Evolutionary conservation across 2,797 vertebrate species (phyloP), one percentile per base, ranked within the genome.

Genomic region (Pseudochirops cupreus): DNA sequence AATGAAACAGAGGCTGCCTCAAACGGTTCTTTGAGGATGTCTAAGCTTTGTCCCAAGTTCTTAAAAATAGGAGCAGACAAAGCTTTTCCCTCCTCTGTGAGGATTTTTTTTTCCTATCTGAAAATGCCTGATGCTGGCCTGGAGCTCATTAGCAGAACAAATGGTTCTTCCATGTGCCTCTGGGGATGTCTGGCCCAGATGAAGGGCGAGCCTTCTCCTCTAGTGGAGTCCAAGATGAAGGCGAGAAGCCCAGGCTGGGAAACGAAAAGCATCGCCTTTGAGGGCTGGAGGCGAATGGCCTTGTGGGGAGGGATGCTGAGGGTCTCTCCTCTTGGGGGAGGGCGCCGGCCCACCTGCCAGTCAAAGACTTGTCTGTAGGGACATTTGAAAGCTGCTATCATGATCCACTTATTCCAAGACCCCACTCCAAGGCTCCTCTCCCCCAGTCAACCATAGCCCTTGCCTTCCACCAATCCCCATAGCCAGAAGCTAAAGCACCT

Each of bases 1-100:
- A 97, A 96, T 95, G 97, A 98, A 96, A 96, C 97, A 97, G 96
- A 97, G 95, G 96, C 97, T 95, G 95, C 97, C 97, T 98, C 97
- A 97, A 97, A 98, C 98, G 96, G 93, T 95, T 97, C 96, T 97
- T 97, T 96, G 97, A 96, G 93, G 91, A 93, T 97, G 98, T 95
- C 96, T 96, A 89, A 96, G 96, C 96, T 96, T 95, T 74, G 92
- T 93, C 95, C 94, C 95, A 96, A 94, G 95, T 97, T 96, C 98
- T 97, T 95, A 94, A 95, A 97, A 98, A 97, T 95, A 97, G 55
- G 82, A 97, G 58, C 92, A 96, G 95, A 97, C 93, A 96, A 94
- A 96, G 91, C 96, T 92, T 57, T 89, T 92, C 91, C 87, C 87
- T 92, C 90, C 56, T 53, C 91, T 39, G 94, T 95, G 93, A 95